These are phyloP conservation scores for Phrynocephalus versicolor DNA, from an alignment of 2,113 vertebrate genomes.

Conservation along the genomic window DNA sequence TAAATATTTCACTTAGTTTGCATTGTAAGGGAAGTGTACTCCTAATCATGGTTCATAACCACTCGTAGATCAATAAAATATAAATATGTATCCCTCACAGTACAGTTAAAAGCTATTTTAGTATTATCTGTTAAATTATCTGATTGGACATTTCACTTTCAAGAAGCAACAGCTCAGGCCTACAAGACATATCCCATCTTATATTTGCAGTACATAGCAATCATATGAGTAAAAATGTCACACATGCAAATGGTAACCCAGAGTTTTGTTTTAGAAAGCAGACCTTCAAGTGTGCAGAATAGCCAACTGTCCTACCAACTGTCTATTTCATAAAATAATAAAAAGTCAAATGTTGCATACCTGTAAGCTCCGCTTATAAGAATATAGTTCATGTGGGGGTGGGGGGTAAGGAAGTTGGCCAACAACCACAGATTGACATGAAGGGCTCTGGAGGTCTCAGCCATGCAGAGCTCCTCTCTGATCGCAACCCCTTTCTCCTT, in stretches of 20 bases:
- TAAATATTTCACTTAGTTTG: not conserved
- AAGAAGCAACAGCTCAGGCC: conserved; percentile 26
- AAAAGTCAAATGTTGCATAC: rapidly evolving
- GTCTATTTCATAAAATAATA: not conserved
- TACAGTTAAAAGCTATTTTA: not conserved
- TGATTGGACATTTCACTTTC: not conserved
- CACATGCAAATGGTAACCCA: conserved; percentile 10
- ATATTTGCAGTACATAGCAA: conserved; percentile 2
- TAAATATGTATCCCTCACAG: not conserved
- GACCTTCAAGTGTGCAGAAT: not conserved
- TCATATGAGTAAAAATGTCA: conserved; percentile 24
- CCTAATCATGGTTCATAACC: not conserved
- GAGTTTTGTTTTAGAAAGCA: not conserved
- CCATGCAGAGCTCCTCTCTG: not conserved
- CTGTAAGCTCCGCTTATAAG: not conserved
- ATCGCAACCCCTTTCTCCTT: not conserved
- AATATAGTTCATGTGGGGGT: not conserved
- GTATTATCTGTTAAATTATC: not conserved
- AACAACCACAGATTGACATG: not conserved
- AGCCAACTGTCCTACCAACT: not conserved
- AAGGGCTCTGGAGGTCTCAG: not conserved
- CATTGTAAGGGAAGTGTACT: conserved; percentile 6
- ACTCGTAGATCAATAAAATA: not conserved
- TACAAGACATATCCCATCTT: conserved; percentile 20
- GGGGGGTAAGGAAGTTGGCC: not conserved